Conservation (phyloP, 92 coral and sea anemone species). For the Siderastrea siderea region DNA sequence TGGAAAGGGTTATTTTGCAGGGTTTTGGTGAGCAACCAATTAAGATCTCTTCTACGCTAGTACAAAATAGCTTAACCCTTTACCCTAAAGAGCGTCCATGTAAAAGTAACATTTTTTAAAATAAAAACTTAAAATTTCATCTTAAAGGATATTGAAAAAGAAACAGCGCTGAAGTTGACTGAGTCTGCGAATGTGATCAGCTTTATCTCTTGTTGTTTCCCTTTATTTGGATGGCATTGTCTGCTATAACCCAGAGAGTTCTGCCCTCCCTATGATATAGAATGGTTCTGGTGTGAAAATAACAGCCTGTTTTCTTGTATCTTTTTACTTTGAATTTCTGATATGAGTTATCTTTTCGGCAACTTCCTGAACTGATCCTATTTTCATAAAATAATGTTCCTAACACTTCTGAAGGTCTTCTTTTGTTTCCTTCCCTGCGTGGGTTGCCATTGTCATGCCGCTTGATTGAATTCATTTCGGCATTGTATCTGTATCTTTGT, state of each 20-base stretch:
- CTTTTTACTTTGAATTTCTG: background rate
- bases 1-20: background rate
- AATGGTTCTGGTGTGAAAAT: background rate
- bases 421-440: background rate
- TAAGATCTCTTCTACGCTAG: too few species aligned
- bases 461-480: background rate
- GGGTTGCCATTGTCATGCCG: background rate
- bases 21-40: background rate
- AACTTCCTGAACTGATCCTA: constrained; percentile 11
- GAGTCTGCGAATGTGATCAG: too few species aligned
- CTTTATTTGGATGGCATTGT: background rate
- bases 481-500: background rate
- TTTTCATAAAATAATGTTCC: background rate
- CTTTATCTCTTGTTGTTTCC: background rate
- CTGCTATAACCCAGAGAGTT: background rate
- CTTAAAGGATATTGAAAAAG: too few species aligned
- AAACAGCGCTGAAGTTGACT: too few species aligned
- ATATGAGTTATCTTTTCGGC: background rate
- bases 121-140: too few species aligned
- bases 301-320: background rate
- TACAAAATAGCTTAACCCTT: too few species aligned
- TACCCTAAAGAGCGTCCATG: too few species aligned
- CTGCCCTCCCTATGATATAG: background rate
- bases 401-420: background rate
- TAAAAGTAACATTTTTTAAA: too few species aligned